Base-by-base conservation (phyloP, 1,140 invertebrate genomes). In the Sipha flava region DNA sequence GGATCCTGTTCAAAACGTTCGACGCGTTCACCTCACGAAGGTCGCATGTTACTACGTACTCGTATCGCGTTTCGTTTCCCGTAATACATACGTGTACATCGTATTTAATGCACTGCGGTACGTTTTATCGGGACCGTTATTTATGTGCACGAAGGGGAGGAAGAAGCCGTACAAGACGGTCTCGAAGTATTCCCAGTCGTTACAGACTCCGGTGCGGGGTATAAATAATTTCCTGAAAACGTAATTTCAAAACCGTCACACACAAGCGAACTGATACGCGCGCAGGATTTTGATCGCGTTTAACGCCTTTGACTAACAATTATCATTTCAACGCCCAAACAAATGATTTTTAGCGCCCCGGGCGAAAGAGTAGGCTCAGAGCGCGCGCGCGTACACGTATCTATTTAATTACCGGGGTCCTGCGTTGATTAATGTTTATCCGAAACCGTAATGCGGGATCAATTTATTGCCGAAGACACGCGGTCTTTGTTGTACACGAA, bases 301-400 rank as follows among this genome's bases (percentile, higher is more conserved):
- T 26, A 34, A 66, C 34, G 62, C 34, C 62, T 66, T 66, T 66
- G 62, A 66, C n/a, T 64, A 59, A 59, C 23, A 59, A 66, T 66
- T 66, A 66, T 40, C 34, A 40, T 66, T 66, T 66, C 34, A 21
- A 66, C 62, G 62, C 62, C 62, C 62, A 40, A 66, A n/a, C n/a
- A n/a, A 66, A 66, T 34, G 62, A 23, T 66, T 66, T 66, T 66
- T 66, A 23, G 62, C 62, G 62, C 62, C 29, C 34, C 21, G 23
- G 62, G 62, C 62, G 14, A n/a, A n/a, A n/a, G n/a, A n/a, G n/a
- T n/a, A n/a, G n/a, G n/a, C 62, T 37, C 34, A 37, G 23, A 34
- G 62, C 62, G 14, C 40, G 14, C 40, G 4, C 62, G 34, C 34
- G 34, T 3, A 29, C 29, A 23, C 16, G 7, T 59, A 59, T 14